A percentile compares a stretch with the other conserved stretches of the same genome.
These are phyloP conservation scores for Anoura caudifer DNA, from an alignment of 2,113 vertebrate genomes.

Conservation along the genomic window DNA sequence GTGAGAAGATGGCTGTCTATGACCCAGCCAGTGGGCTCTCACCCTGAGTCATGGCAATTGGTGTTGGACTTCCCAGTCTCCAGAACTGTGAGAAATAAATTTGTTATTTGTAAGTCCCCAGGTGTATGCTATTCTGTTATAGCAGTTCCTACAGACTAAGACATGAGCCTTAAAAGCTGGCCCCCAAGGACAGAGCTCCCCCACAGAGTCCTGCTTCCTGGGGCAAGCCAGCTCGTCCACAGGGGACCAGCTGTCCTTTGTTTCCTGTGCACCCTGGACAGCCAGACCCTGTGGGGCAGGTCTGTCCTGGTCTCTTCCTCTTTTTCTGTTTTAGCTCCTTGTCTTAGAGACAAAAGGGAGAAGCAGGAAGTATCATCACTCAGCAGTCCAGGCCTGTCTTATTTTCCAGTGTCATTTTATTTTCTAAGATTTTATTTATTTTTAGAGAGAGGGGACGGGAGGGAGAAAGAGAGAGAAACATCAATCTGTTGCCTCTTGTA, in stretches of 20 bases:
- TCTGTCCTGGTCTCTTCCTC: neutral
- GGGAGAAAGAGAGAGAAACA: too few relatives aligned
- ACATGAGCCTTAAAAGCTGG: neutral
- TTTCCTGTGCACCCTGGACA: neutral
- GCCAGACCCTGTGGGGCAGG: neutral
- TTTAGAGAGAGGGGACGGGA: too few relatives aligned
- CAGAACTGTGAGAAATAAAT: neutral
- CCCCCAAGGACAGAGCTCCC: neutral
- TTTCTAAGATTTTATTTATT: too few relatives aligned
- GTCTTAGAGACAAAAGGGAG: neutral
- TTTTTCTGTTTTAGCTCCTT: neutral
- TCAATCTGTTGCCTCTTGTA: too few relatives aligned
- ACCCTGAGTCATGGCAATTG: neutral
- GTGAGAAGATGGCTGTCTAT: too few relatives aligned
- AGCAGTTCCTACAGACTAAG: neutral
- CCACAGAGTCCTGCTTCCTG: neutral
- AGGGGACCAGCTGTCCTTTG: neutral
- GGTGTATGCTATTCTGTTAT: neutral
- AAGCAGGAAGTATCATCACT: neutral
- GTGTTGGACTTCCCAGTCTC: neutral
- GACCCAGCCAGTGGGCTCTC: neutral
- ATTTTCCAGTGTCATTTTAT: neutral
- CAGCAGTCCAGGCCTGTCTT: neutral
- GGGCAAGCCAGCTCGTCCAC: neutral
- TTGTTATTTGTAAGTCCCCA: too few relatives aligned